Base-by-base conservation (phyloP, 2,113 vertebrate genomes). In the Cryptomyrus ogoouensis region DNA sequence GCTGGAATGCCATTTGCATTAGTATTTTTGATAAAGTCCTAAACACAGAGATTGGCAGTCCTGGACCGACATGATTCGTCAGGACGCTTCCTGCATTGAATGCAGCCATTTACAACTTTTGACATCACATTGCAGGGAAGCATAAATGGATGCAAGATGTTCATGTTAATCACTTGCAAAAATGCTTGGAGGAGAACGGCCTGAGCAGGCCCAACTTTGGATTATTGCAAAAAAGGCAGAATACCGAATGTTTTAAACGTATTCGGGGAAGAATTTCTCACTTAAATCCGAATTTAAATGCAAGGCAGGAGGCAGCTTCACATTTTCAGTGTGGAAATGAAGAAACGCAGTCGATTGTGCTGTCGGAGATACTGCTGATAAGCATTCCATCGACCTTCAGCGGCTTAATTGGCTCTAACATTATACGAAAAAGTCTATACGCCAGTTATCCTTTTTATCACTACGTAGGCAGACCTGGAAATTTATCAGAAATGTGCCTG, bases 1-100 rank as follows among this genome's bases (percentile, higher is more conserved):
- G 5, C n/a, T 15, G 42, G 66, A 88, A 88, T 44, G 24, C n/a
- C 44, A 74, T 35, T 88, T 88, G 44, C 88, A 88, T 88, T 50
- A 88, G 44, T 88, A 44, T 77, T 88, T 88, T 88, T 77, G 42
- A 47, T 44, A 31, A 50, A 35, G 62, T 50, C 24, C 46, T 5
- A n/a, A 66, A 31, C 62, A 27, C 13, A 49, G n/a, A 62, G 19
- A 39, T 70, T 15, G 24, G 42, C 74, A 6, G 35, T 66, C 87
- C n/a, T 0, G 2, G 17, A 80, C 35, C n/a, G 0, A 42, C 39
- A 53, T n/a, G 24, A 88, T 42, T 58, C 21, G 70, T 27, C 44
- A 27, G 8, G 44, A 46, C 0, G n/a, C 42, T 74, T 88, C 58
- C 58, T 10, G 56, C 21, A 49, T 31, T 50, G n/a, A 70, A 13